Evolutionary conservation across 2,888 invertebrate species (phyloP).

Genomic region (Drosophila ochracea): DNA sequence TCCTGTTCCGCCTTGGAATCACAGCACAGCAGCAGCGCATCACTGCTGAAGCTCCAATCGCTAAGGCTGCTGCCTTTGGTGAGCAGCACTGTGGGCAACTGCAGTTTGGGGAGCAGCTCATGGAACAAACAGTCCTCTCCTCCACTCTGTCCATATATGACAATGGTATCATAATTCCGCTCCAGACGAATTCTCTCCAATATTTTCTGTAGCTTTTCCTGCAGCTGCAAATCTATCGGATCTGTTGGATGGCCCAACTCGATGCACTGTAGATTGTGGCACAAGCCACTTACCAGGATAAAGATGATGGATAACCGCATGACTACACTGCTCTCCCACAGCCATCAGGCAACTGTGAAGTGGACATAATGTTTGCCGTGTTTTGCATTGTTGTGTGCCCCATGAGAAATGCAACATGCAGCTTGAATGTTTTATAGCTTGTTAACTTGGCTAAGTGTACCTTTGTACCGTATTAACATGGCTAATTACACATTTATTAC

Average conservation of each 20-base stretch:
- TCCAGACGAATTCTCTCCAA: conserved; percentile 43
- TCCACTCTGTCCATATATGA: conserved; percentile 44
- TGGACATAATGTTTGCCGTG: background rate
- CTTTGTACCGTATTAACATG: background rate
- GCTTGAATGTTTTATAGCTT: background rate
- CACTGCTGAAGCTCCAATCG: conserved; percentile 1
- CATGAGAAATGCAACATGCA: background rate
- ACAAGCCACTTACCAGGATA: conserved; percentile 5
- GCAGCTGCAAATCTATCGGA: background rate
- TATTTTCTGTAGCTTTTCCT: conserved; percentile 18
- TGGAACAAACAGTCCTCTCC: background rate
- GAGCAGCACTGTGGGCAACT: background rate
- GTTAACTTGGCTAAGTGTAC: background rate
- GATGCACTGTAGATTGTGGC: conserved; percentile 16
- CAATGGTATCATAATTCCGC: conserved; percentile 30
- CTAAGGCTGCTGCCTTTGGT: background rate
- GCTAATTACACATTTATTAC: background rate
- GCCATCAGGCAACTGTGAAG: conserved; percentile 49
- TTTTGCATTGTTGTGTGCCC: background rate
- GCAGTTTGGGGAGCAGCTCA: background rate
- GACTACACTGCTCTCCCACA: background rate
- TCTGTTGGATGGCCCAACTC: background rate
- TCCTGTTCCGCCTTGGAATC: conserved; percentile 2
- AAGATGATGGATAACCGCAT: conserved; percentile 24
- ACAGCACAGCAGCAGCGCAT: background rate